A percentile compares a stretch with the other conserved stretches of the same genome.
phyloP scores from a whole-genome alignment of 2,113 vertebrate genomes.

The Psilopogon haemacephalus region DNA sequence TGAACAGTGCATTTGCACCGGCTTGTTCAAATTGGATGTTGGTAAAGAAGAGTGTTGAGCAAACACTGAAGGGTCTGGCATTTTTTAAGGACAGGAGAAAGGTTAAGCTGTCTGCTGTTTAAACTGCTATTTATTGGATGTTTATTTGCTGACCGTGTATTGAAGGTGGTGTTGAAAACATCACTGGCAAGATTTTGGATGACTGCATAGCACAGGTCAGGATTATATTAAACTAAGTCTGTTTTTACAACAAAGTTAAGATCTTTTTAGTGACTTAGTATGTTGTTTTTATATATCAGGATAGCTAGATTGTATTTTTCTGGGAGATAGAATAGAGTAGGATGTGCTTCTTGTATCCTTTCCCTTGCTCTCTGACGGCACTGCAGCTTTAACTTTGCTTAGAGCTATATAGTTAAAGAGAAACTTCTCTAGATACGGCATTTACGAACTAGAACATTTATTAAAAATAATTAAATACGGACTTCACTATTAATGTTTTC shows the following conservation, averaged over 20 bases:
- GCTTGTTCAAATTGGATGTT: conserved; percentile 77
- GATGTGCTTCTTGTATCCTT: not conserved
- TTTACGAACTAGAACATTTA: not conserved
- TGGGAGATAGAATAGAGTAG: not conserved
- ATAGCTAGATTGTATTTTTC: conserved; percentile 18
- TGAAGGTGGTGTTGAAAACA: conserved; percentile 59
- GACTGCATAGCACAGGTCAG: conserved; percentile 56
- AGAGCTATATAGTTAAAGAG: not conserved
- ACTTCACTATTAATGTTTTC: not conserved
- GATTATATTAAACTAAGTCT: not conserved
- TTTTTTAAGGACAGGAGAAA: conserved; percentile 65
- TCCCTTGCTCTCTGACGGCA: not conserved
- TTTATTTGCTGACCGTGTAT: conserved; percentile 53
- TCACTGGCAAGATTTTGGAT: conserved; percentile 39
- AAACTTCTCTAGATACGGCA: not conserved
- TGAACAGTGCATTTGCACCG: conserved; percentile 64
- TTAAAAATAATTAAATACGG: not conserved
- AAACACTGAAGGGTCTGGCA: conserved; percentile 67
- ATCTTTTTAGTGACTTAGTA: conserved; percentile 8
- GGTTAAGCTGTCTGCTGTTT: conserved; percentile 63
- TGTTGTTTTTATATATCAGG: not conserved
- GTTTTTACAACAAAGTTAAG: conserved; percentile 38
- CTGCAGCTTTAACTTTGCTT: conserved; percentile 55
- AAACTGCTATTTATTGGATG: conserved; percentile 61
- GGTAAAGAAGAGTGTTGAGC: conserved; percentile 74